Conservation (phyloP, 2,888 invertebrate species). For the Aelia acuminata region DNA sequence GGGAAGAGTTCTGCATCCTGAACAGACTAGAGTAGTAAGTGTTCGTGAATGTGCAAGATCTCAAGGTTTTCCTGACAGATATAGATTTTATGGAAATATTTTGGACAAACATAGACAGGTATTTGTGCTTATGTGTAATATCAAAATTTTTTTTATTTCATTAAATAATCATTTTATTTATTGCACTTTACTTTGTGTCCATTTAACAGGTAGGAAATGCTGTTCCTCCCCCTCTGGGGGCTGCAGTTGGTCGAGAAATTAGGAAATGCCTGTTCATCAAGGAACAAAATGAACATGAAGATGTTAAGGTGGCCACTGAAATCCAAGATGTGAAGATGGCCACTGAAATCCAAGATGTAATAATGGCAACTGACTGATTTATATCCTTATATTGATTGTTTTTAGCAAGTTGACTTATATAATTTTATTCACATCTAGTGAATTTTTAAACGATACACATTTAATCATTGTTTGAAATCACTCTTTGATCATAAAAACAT, state of each 20-base stretch:
- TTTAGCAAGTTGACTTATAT: conserved; percentile 14
- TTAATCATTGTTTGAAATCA: background rate
- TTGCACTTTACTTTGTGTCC: background rate
- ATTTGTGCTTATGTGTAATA: background rate
- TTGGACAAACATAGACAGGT: conserved; percentile 83
- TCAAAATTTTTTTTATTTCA: background rate
- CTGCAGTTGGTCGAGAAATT: conserved; percentile 83
- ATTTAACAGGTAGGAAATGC: conserved; percentile 80
- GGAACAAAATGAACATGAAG: background rate
- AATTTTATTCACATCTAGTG: background rate
- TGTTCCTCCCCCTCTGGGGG: conserved; percentile 86
- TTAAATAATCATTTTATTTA: background rate
- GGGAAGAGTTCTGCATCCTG: conserved; percentile 87
- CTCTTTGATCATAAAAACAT: background rate
- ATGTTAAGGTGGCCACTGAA: background rate
- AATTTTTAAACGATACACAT: background rate
- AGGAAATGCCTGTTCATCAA: conserved; percentile 69
- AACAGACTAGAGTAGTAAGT: conserved; percentile 85
- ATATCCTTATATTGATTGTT: background rate
- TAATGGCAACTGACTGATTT: conserved; percentile 39
- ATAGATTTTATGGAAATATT: conserved; percentile 81
- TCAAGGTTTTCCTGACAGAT: conserved; percentile 86
- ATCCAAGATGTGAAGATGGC: conserved; percentile 25
- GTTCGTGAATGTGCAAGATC: conserved; percentile 89
- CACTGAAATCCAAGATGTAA: conserved; percentile 33